phyloP scores from a whole-genome alignment of 1,140 invertebrate species.

The Cotesia typhae region DNA sequence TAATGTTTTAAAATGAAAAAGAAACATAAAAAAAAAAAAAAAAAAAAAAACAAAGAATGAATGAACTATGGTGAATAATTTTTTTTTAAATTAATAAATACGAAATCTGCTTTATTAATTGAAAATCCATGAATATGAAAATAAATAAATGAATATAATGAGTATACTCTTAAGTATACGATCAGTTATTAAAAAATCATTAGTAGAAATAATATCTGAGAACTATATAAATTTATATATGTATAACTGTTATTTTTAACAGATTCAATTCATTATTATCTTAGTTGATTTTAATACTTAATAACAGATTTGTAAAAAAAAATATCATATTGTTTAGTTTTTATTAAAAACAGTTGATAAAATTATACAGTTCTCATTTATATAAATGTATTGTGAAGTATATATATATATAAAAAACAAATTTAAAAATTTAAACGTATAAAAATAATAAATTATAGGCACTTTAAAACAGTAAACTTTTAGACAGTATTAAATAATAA shows the following conservation, averaged over 20 bases:
- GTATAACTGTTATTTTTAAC: slow-evolving; percentile 6
- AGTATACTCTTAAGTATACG: slow-evolving; percentile 34
- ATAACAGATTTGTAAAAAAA: background rate
- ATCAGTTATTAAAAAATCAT: slow-evolving; percentile 33
- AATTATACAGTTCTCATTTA: too few species aligned
- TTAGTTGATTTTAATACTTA: background rate
- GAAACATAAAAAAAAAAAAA: background rate
- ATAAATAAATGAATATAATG: slow-evolving; percentile 41
- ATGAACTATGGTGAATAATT: too few species aligned
- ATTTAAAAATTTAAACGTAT: too few species aligned
- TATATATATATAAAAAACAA: too few species aligned
- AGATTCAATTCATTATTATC: slow-evolving; percentile 1
- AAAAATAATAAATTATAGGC: too few species aligned
- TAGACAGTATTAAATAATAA: too few species aligned
- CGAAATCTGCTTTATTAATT: slow-evolving; percentile 14
- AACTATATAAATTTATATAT: slow-evolving; percentile 31
- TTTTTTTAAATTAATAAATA: background rate
- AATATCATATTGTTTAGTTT: background rate
- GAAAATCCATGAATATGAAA: slow-evolving; percentile 17
- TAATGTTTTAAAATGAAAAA: background rate
- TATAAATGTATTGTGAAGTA: too few species aligned
- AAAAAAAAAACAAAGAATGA: too few species aligned
- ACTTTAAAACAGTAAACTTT: too few species aligned
- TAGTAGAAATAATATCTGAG: slow-evolving; percentile 42
- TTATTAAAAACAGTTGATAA: background rate